A percentile compares a stretch with the other conserved stretches of the same genome.
Evolutionary conservation across 37 sponge, comb jelly and placozoan species (phyloP).

Genomic region (Bolinopsis microptera): DNA sequence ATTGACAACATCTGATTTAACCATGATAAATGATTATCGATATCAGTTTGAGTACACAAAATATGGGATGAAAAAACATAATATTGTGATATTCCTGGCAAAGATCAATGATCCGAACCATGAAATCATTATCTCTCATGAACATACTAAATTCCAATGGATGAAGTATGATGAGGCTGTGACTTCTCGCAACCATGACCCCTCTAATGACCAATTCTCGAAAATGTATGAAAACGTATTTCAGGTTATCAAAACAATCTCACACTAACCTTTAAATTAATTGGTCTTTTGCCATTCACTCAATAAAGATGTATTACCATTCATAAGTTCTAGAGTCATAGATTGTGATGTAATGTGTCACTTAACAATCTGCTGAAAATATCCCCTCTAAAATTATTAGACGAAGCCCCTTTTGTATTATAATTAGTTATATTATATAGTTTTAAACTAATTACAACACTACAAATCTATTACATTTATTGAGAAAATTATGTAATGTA

Average conservation of each 20-base stretch:
- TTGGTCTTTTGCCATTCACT: too few species aligned
- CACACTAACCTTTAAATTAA: too few species aligned
- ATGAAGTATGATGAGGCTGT: slow-evolving; percentile 29
- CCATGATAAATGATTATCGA: neutral
- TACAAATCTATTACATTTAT: too few species aligned
- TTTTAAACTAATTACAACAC: too few species aligned
- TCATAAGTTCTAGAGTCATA: too few species aligned
- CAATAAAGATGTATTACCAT: too few species aligned
- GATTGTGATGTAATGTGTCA: too few species aligned
- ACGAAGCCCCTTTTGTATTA: too few species aligned
- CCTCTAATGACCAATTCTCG: slow-evolving; percentile 25
- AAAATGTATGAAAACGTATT: neutral
- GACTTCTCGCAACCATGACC: slow-evolving; percentile 33
- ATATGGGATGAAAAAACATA: neutral
- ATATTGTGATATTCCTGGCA: slow-evolving; percentile 50
- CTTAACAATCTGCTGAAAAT: too few species aligned
- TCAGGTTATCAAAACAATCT: neutral
- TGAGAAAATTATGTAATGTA: too few species aligned
- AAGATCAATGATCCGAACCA: neutral
- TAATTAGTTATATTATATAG: too few species aligned
- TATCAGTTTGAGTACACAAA: neutral
- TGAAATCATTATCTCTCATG: neutral
- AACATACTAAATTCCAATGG: slow-evolving; percentile 15
- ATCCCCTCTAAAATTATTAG: too few species aligned
- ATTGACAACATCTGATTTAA: neutral